Evolutionary conservation across 2,113 vertebrate species (phyloP).

Genomic region (Motacilla alba): DNA sequence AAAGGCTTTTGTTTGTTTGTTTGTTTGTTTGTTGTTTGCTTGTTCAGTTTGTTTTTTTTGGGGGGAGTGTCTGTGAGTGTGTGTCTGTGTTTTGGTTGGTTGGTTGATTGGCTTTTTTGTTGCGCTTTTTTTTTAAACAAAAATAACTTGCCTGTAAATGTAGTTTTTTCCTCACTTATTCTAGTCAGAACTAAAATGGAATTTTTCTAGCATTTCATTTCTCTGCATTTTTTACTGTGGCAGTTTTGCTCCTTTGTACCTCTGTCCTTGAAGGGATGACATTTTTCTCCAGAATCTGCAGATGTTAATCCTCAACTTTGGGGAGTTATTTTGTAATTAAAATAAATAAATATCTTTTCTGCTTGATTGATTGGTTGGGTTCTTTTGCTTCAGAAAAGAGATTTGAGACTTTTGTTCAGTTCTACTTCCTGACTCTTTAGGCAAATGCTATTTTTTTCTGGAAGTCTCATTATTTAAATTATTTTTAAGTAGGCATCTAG

Average conservation of each 20-base stretch:
- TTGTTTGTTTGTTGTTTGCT: not conserved
- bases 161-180: not conserved
- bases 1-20: not conserved
- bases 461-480: not conserved
- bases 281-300: not conserved
- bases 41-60: accelerated
- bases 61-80: not conserved
- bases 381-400: not conserved
- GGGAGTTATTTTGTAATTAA: not conserved
- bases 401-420: not conserved
- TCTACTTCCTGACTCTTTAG: not conserved
- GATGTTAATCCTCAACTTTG: not conserved
- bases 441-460: not conserved
- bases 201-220: not conserved
- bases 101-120: not conserved
- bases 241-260: not conserved
- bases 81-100: not conserved
- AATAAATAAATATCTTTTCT: not conserved
- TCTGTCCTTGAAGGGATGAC: not conserved
- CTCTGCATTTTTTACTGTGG: not conserved
- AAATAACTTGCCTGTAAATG: not conserved
- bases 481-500: not conserved
- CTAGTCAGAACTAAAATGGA: not conserved
- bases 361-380: not conserved
- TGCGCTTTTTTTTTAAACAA: not conserved